Evolutionary conservation across 2,888 invertebrate genomes (phyloP).

Genomic region (Lamellibrachia satsuma): DNA sequence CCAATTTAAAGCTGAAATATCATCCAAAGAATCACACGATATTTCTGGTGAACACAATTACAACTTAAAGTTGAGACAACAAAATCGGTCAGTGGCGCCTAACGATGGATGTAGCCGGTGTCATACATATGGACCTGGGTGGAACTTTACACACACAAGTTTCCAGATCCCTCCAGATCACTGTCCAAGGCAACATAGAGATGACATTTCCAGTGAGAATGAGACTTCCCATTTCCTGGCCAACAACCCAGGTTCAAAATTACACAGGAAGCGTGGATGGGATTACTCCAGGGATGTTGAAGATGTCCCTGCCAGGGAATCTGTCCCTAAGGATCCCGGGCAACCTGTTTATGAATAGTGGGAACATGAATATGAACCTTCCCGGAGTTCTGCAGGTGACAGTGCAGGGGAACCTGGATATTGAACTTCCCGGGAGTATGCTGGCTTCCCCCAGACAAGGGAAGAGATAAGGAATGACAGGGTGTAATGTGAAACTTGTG

Average conservation of each 20-base stretch:
- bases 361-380: conserved; percentile 4
- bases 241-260: background rate
- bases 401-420: background rate
- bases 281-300: background rate
- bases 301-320: background rate
- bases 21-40: background rate
- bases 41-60: background rate
- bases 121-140: background rate
- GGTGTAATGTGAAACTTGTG: background rate
- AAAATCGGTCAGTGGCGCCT: background rate
- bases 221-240: background rate
- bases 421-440: background rate
- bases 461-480: background rate
- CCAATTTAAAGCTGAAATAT: background rate
- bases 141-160: background rate
- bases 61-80: background rate
- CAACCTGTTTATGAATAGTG: background rate
- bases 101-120: background rate
- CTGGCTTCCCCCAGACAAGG: background rate
- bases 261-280: background rate
- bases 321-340: background rate
- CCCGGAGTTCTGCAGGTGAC: background rate
- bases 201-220: background rate
- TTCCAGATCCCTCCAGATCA: background rate
- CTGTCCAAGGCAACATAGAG: background rate